A percentile compares a stretch with the other conserved stretches of the same genome.
Evolutionary conservation across 2,888 invertebrate genomes (phyloP).

Genomic region (Eristalinus sepulchralis): DNA sequence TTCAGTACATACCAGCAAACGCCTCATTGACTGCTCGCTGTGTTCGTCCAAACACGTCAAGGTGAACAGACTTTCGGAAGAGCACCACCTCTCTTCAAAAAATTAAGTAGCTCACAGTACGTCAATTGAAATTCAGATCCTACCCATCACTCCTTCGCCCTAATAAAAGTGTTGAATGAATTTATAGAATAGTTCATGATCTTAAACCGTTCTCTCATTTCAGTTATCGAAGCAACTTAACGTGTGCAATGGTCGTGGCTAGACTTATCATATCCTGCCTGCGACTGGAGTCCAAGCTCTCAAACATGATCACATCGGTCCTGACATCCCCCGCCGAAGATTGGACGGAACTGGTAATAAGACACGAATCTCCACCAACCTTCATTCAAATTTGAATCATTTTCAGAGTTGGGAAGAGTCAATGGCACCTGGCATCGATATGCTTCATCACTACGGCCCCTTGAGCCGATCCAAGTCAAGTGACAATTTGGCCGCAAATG

Average conservation of each 20-base stretch:
- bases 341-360: conserved; percentile 78
- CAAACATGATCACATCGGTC: conserved; percentile 76
- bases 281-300: conserved; percentile 77
- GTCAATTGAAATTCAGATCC: too few relatives aligned
- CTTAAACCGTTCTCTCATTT: conserved; percentile 2
- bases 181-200: too few relatives aligned
- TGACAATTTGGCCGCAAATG: conserved; percentile 73
- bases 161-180: too few relatives aligned
- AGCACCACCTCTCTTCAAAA: too few relatives aligned
- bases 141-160: too few relatives aligned
- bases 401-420: conserved; percentile 80
- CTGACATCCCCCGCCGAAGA: conserved; percentile 78
- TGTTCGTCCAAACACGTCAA: too few relatives aligned
- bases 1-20: too few relatives aligned
- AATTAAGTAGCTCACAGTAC: too few relatives aligned
- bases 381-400: neutral
- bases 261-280: conserved; percentile 77
- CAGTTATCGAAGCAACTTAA: conserved; percentile 78
- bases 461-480: conserved; percentile 76
- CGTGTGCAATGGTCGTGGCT: conserved; percentile 77
- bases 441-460: conserved; percentile 79
- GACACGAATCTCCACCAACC: neutral
- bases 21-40: too few relatives aligned
- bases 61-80: too few relatives aligned
- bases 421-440: conserved; percentile 79